A percentile compares a stretch with the other conserved stretches of the same genome.
phyloP scores from a whole-genome alignment of 2,113 vertebrate species.

The Lamprologus ornatipinnis region DNA sequence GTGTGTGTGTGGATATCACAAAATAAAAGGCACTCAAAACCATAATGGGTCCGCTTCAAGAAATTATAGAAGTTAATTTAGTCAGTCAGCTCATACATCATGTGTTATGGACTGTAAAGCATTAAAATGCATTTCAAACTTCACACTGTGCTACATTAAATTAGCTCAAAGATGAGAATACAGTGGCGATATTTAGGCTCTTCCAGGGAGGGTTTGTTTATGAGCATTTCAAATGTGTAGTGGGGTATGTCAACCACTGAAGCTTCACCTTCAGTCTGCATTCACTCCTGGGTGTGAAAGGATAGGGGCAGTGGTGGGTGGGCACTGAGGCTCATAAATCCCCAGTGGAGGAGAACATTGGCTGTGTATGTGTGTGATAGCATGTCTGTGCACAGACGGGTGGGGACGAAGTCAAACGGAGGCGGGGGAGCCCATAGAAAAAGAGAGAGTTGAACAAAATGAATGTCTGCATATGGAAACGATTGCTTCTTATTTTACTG shows the following conservation, averaged over 20 bases:
- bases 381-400: not conserved
- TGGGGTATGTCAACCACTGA: constrained; percentile 13
- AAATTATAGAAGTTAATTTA: not conserved
- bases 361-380: not conserved
- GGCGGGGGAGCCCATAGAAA: not conserved
- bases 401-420: not conserved
- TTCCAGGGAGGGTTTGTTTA: not conserved
- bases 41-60: not conserved
- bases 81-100: not conserved
- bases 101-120: not conserved
- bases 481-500: not conserved
- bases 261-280: not conserved
- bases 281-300: constrained; percentile 2
- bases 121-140: not conserved
- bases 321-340: not conserved
- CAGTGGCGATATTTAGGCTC: not conserved
- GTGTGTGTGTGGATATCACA: not conserved
- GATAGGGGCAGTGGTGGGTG: not conserved
- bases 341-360: not conserved
- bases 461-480: not conserved
- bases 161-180: not conserved
- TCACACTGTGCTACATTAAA: not conserved
- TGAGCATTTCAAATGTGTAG: constrained; percentile 13
- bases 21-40: not conserved
- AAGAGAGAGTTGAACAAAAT: not conserved